A percentile compares a stretch with the other conserved stretches of the same genome.
phyloP scores from a whole-genome alignment of 2,888 invertebrate species.

The Cataglyphis altisquamis region DNA sequence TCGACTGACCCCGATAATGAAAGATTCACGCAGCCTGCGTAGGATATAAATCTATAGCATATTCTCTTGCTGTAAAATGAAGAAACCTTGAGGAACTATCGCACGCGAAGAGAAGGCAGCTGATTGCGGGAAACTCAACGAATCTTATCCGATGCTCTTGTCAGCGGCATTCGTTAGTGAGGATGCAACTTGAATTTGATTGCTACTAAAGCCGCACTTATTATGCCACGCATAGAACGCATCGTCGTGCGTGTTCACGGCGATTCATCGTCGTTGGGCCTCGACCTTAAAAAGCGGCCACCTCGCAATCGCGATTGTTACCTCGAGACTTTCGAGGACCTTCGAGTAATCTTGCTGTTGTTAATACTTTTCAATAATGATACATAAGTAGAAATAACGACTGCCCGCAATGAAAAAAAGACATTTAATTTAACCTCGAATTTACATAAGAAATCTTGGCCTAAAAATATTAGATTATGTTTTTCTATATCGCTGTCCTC shows the following conservation, averaged over 20 bases:
- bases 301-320: conserved; percentile 59
- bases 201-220: conserved; percentile 58
- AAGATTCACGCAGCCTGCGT: background rate
- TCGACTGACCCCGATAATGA: background rate
- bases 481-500: background rate
- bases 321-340: conserved; percentile 55
- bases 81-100: conserved; percentile 11
- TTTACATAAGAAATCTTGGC: conserved; percentile 18
- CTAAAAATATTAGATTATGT: background rate
- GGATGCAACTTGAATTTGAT: conserved; percentile 62
- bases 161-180: conserved; percentile 24
- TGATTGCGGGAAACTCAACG: conserved; percentile 32
- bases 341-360: conserved; percentile 52
- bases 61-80: background rate
- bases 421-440: conserved; percentile 1
- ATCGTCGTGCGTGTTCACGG: conserved; percentile 50
- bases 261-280: conserved; percentile 64
- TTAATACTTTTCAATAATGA: conserved; percentile 68
- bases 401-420: conserved; percentile 58
- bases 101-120: background rate
- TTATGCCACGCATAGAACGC: conserved; percentile 70
- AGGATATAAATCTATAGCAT: conserved; percentile 7
- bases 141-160: conserved; percentile 32
- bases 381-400: conserved; percentile 70
- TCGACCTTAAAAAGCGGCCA: conserved; percentile 78